Base-by-base conservation (phyloP, 2,113 vertebrate genomes). In the Microcebus jonahi region DNA sequence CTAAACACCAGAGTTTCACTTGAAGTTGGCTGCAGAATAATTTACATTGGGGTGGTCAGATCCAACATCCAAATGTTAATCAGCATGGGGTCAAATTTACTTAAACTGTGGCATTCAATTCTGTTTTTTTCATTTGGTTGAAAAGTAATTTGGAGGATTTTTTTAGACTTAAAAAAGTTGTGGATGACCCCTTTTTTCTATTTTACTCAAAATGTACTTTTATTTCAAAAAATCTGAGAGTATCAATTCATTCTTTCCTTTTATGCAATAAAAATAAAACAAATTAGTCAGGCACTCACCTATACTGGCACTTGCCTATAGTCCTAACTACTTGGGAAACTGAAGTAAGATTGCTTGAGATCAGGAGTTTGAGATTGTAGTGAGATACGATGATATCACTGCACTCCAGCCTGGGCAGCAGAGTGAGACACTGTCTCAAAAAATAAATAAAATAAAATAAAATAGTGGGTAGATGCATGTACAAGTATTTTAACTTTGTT, bases 231-330 rank as follows among this genome's bases (percentile, higher is more conserved):
- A 96, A 89, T 87, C 20, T 83, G 34, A 75, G 29, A 34, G 7
- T 77, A 85, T 71, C 29, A 61, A 63, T 76, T 93, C 10, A 91
- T 90, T 68, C 57, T 86, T 77, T 86, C n/a, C 87, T 93, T 88
- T 95, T 57, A 13, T 71, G 1, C 27, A 67, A 29, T 63, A 29
- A 29, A 27, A 63, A 29, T 63, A 29, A 29, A 63, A 61, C 12
- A 61, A 61, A 27, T 61, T 12, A 61, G 4, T 3, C 25, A 61
- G 61, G 25, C 61, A 63, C 8, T 8, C 45, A 1, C 45, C 45
- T 45, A 45, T 63, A 27, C 11, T 29, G 27, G 61, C 10, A 63
- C 27, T 27, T 1, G 27, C 27, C 61, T 63, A 11, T 63, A 63
- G 61, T 63, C 61, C 61, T 63, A 63, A 29, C 27, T 63, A 29